phyloP scores from a whole-genome alignment of 2,113 vertebrate species.

The Limnothrissa miodon region DNA sequence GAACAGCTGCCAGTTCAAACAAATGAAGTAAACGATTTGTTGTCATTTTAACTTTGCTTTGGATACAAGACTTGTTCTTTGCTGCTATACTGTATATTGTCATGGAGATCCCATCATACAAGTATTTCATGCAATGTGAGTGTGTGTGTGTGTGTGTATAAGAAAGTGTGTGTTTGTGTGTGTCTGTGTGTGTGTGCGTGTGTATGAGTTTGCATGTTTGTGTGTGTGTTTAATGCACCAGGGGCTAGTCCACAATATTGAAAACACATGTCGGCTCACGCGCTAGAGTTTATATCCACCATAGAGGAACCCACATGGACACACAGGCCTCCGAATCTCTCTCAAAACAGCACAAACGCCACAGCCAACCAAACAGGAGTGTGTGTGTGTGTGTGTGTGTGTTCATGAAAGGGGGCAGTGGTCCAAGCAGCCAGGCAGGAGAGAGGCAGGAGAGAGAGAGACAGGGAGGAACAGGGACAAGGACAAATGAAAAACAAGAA shows the following conservation, averaged over 20 bases:
- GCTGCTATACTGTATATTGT: not conserved
- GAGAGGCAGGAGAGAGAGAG: not conserved
- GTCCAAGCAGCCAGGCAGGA: not conserved
- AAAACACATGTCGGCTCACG: slow-evolving; percentile 22
- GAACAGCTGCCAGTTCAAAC: not conserved
- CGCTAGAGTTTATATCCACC: not conserved
- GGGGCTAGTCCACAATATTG: slow-evolving; percentile 16
- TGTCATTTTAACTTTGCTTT: not conserved
- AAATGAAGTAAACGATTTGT: not conserved
- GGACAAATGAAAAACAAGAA: not conserved
- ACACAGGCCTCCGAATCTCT: not conserved
- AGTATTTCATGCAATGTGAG: not conserved
- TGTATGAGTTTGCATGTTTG: not conserved
- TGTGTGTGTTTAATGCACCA: not conserved
- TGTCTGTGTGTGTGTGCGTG: not conserved
- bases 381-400: too few relatives aligned
- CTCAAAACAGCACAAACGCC: not conserved
- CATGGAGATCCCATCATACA: not conserved
- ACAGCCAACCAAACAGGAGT: not conserved
- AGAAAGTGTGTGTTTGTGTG: not conserved
- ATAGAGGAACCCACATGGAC: not conserved
- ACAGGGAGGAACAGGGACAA: not conserved
- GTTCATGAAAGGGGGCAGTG: not conserved
- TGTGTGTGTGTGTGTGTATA: not conserved
- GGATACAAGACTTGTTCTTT: not conserved